Evolutionary conservation across 2,113 vertebrate genomes (phyloP).

Genomic region (Hydropotes inermis): DNA sequence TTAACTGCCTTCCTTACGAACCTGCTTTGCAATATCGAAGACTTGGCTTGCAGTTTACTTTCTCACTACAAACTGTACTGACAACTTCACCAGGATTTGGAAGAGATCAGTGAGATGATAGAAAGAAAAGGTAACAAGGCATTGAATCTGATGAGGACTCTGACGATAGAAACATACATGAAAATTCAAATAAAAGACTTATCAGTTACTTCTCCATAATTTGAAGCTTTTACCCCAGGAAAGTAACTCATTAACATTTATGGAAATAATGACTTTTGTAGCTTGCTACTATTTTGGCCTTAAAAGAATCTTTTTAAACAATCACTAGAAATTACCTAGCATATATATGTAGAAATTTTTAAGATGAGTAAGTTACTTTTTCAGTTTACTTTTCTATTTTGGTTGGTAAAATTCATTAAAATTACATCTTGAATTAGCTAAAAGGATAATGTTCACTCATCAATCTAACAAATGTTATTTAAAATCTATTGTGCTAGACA

Average conservation of each 20-base stretch:
- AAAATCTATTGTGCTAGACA: neutral
- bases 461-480: neutral
- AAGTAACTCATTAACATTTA: neutral
- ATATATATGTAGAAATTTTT: neutral
- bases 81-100: neutral
- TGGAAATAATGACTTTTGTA: neutral
- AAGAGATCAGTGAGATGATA: neutral
- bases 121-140: neutral
- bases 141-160: neutral
- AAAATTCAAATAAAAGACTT: conserved; percentile 31
- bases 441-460: neutral
- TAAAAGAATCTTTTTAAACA: neutral
- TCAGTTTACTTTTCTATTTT: conserved; percentile 24
- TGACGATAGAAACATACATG: neutral
- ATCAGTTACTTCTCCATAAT: neutral
- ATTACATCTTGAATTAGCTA: neutral
- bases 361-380: neutral
- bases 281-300: neutral
- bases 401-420: neutral
- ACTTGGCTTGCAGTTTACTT: neutral
- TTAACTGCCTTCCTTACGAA: neutral
- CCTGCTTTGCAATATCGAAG: neutral
- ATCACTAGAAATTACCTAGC: neutral
- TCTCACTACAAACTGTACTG: neutral
- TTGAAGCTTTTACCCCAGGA: neutral